Evolutionary conservation across 2,113 vertebrate species (phyloP), one percentile per base, ranked within the genome.

Genomic region (Prinia subflava): DNA sequence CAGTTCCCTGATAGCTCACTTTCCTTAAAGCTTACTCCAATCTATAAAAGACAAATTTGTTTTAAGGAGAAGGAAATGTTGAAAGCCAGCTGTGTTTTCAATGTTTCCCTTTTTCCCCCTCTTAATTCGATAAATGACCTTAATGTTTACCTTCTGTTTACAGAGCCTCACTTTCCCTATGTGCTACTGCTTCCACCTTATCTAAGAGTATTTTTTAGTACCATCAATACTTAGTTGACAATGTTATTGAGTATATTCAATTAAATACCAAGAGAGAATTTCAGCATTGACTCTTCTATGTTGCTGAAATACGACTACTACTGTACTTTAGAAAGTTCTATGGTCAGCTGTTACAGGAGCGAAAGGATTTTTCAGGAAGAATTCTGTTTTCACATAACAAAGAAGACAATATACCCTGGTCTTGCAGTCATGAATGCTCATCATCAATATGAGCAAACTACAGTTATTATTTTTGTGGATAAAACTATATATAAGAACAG

Each of bases 41-140:
- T 92, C 79, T 96, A 28, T 75, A 86, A 87, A 87, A 74, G 84
- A 78, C 84, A 92, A 82, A 82, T 93, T 87, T 88, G 46, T 83
- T 96, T 90, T 83, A 84, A 84, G 56, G 81, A 92, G n/a, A 83
- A 91, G n/a, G 41, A 86, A 87, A 86, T 57, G 35, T 52, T 81
- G 63, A 89, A 90, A 71, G 59, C 42, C 69, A 83, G 10, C n/a
- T 68, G 15, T 81, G 28, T 71, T 62, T 53, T 49, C 39, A 28
- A 15, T 69, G 35, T 77, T 92, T 80, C 55, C 18, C 31, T 78
- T 86, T 65, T 69, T 19, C 10, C 9, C 15, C 7, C 42, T 83
- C 42, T 83, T 82, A 67, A 37, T 27, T 56, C 5, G 2, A 83
- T 53, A 80, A 76, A 94, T 94, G 67, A 65, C 56, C 28, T 73